Conservation (phyloP, 2,888 invertebrate genomes). For the Colostygia pectinataria region DNA sequence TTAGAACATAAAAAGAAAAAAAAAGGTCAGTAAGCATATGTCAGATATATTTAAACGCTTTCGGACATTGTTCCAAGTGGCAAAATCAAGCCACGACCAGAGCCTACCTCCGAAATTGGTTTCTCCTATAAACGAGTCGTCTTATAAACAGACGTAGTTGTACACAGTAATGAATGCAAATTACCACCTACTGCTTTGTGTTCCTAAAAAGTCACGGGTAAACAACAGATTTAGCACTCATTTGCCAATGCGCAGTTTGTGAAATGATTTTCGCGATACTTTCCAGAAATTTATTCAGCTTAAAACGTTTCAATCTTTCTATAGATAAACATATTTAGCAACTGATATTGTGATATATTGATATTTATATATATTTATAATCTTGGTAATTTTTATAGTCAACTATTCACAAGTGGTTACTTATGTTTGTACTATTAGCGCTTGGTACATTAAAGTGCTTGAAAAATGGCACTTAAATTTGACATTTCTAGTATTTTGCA, state of each 20-base stretch:
- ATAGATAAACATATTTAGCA: background rate
- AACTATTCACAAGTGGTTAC: no score
- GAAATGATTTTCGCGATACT: slow-evolving; percentile 12
- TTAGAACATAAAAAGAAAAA: no score
- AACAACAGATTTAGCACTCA: slow-evolving; percentile 8
- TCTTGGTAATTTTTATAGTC: background rate
- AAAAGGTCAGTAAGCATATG: no score
- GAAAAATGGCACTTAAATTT: background rate
- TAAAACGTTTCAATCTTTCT: no score
- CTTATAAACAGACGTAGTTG: slow-evolving; percentile 8
- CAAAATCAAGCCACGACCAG: background rate
- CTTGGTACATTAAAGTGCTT: no score
- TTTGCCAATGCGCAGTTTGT: slow-evolving; percentile 6
- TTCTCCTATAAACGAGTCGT: background rate
- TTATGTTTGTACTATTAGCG: no score
- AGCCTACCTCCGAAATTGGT: background rate
- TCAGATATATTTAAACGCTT: no score
- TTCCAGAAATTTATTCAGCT: background rate
- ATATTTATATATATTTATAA: background rate
- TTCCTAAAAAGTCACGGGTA: slow-evolving; percentile 3
- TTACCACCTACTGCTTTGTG: slow-evolving; percentile 11
- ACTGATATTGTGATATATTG: slow-evolving; percentile 4
- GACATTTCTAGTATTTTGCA: background rate
- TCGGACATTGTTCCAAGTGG: no score
- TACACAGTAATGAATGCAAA: slow-evolving; percentile 12